Base-by-base conservation (phyloP, 2,113 vertebrate genomes). In the Oostethus manadensis region DNA sequence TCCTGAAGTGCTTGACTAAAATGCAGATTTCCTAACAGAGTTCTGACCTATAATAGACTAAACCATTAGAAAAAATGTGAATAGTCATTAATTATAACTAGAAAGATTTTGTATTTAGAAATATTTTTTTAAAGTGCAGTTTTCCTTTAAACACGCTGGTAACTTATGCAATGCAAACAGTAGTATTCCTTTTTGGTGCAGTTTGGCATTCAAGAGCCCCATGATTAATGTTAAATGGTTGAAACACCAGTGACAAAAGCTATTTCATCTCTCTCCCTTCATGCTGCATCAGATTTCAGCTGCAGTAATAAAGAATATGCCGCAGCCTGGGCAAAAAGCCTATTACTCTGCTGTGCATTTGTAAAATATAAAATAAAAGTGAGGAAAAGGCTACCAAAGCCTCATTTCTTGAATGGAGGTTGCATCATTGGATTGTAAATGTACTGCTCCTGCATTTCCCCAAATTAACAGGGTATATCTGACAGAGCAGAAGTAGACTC, bases 261-360 rank as follows among this genome's bases (percentile, higher is more conserved):
- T 0, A 33, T 18, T 56, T 48, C 17, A 59, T 45, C 38, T 58
- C 70, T 56, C 18, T n/a, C 10, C 18, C 23, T 49, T 22, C n/a
- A 51, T 1, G 1, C 29, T 61, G 64, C 45, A 58, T 72, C 53
- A 50, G 43, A 62, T 23, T 56, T 44, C 17, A 59, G 51, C 62
- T 60, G 57, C 61, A 66, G 59, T 60, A 45, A 73, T 71, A 73
- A 71, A 71, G 48, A 77, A 61, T 58, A 70, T 61, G 5, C 38
- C 50, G 21, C 23, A 35, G 49, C 20, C 61, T 20, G 42, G 56
- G 56, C 29, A 22, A 51, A 64, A 74, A 56, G 62, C 59, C 64
- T 60, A 54, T 73, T 64, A 60, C 43, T 60, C 21, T 35, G 57
- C 49, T 66, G 67, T 71, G 62, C 55, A 74, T 83, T 78, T 70